These are phyloP conservation scores for Grallaria varia DNA, from an alignment of 2,113 vertebrate species.

Conservation along the genomic window DNA sequence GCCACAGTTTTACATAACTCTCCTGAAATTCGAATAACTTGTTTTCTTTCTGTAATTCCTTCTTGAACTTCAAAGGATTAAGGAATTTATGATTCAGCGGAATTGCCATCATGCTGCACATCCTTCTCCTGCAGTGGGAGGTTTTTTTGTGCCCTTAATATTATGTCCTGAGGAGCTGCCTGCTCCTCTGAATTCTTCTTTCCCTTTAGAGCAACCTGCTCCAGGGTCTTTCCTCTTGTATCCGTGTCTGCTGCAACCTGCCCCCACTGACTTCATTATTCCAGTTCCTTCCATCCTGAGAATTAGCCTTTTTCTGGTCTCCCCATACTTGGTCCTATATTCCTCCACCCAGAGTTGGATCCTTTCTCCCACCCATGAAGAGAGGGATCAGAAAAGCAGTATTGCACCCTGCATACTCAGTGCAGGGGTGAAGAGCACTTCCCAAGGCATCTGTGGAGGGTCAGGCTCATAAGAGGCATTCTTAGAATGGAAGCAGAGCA, in stretches of 20 bases:
- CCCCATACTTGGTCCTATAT: not conserved
- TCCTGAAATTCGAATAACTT: not conserved
- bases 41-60: not conserved
- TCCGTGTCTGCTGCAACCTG: not conserved
- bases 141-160: not conserved
- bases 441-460: rapidly evolving
- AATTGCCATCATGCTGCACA: not conserved
- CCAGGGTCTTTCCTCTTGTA: not conserved
- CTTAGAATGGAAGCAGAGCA: not conserved
- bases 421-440: not conserved
- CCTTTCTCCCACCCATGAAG: not conserved
- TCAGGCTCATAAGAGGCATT: not conserved
- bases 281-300: not conserved
- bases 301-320: rapidly evolving
- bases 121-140: not conserved
- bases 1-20: not conserved
- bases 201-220: not conserved
- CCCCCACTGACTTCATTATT: not conserved
- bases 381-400: not conserved
- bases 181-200: not conserved
- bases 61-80: slow-evolving; percentile 11
- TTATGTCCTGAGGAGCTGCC: not conserved
- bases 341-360: not conserved
- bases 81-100: slow-evolving; percentile 37
- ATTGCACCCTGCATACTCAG: not conserved